Evolutionary conservation across 2,888 invertebrate genomes (phyloP).

Genomic region (Smittia aterrima): DNA sequence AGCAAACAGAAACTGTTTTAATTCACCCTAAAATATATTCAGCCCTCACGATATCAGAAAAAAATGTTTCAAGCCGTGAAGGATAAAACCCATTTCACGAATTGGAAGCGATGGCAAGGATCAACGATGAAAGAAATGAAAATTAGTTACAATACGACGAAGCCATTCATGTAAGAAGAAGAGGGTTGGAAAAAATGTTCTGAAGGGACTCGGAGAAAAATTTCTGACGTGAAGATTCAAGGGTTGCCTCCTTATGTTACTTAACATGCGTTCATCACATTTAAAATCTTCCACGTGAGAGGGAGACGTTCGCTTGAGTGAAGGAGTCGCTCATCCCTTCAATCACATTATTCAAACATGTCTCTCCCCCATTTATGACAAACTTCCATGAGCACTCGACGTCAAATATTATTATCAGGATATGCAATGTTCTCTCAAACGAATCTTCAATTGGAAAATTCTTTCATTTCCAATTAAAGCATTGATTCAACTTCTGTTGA

Average conservation of each 20-base stretch:
- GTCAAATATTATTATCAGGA: background rate
- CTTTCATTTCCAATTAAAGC: constrained; percentile 1
- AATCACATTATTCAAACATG: background rate
- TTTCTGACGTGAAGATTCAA: constrained; percentile 13
- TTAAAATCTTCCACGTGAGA: background rate
- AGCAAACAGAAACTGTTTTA: background rate
- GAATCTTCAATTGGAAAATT: too few relatives aligned
- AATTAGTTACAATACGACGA: constrained; percentile 39
- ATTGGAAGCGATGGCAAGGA: constrained; percentile 35
- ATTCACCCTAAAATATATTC: constrained; percentile 33
- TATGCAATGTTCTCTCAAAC: background rate
- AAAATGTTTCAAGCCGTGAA: background rate
- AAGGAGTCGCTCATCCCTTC: background rate
- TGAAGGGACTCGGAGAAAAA: background rate
- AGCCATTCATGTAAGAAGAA: constrained; percentile 27
- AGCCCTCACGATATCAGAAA: background rate
- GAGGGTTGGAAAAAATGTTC: constrained; percentile 19
- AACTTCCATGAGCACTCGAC: background rate
- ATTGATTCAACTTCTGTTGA: background rate
- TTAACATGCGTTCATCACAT: constrained; percentile 30
- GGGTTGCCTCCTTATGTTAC: constrained; percentile 24
- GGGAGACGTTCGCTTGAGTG: background rate
- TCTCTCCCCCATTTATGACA: constrained; percentile 25
- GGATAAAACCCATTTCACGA: constrained; percentile 28
- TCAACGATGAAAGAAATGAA: constrained; percentile 39